A percentile compares a stretch with the other conserved stretches of the same genome.
Conservation (phyloP, 1,140 invertebrate species). For the Sitodiplosis mosellana region DNA sequence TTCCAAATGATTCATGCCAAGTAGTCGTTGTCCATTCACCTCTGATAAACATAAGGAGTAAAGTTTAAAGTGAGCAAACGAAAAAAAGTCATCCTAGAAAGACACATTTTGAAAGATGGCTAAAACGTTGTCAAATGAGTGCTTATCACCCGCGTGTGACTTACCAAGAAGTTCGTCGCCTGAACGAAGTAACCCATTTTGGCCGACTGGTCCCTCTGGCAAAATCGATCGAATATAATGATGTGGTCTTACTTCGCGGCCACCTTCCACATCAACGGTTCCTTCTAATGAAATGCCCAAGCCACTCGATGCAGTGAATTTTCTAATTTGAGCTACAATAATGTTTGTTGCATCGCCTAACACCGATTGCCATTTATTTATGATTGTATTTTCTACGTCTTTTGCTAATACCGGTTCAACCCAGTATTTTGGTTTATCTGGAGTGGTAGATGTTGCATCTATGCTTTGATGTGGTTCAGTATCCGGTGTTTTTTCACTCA, state of each 20-base stretch:
- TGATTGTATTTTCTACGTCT: conserved; percentile 58
- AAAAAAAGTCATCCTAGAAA: not conserved
- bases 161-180: conserved; percentile 80
- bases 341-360: conserved; percentile 60
- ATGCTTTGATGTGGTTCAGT: not conserved
- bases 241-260: conserved; percentile 76
- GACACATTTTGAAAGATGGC: not conserved
- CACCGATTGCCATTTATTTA: conserved; percentile 68
- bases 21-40: conserved; percentile 87
- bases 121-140: too few species aligned
- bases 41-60: conserved; percentile 27
- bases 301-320: conserved; percentile 72
- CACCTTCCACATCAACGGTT: conserved; percentile 87
- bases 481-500: not conserved
- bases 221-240: conserved; percentile 87
- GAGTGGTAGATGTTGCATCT: not conserved
- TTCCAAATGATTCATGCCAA: conserved; percentile 91
- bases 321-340: conserved; percentile 71
- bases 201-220: conserved; percentile 84
- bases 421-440: conserved; percentile 19
- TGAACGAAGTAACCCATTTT: conserved; percentile 59
- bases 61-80: not conserved
- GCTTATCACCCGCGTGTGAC: not conserved
- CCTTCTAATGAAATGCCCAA: conserved; percentile 92
- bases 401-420: conserved; percentile 33